Conservation (phyloP, 2,888 invertebrate genomes). For the Sinelater perroti region DNA sequence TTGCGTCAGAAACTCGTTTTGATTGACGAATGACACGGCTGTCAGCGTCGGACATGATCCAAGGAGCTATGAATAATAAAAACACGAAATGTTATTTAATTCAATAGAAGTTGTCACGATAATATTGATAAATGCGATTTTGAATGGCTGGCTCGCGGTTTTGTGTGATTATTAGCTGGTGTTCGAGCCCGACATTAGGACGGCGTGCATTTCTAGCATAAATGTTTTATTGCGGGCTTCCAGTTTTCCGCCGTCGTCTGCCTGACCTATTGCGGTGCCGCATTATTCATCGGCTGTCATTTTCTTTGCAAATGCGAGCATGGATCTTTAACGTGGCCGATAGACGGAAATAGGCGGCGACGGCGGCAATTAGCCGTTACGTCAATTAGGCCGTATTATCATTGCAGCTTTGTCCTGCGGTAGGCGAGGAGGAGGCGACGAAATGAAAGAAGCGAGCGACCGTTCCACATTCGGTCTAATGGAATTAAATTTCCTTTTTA, state of each 20-base stretch:
- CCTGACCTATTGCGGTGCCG: slow-evolving; percentile 3
- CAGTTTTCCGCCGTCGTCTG: neutral
- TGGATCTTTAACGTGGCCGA: too few species aligned
- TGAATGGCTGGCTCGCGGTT: slow-evolving; percentile 46
- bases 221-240: slow-evolving; percentile 17
- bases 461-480: too few species aligned
- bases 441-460: too few species aligned
- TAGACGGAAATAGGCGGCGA: too few species aligned
- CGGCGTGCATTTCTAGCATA: slow-evolving; percentile 16
- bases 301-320: slow-evolving; percentile 1
- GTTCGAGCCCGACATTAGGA: slow-evolving; percentile 22
- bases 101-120: slow-evolving; percentile 56
- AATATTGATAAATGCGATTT: slow-evolving; percentile 56
- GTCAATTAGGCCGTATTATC: too few species aligned
- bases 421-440: too few species aligned
- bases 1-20: slow-evolving; percentile 46
- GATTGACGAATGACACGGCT: slow-evolving; percentile 52
- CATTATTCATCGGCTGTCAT: slow-evolving; percentile 3
- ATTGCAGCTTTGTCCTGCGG: too few species aligned
- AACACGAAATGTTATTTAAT: slow-evolving; percentile 51
- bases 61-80: slow-evolving; percentile 46
- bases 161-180: slow-evolving; percentile 40
- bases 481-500: slow-evolving; percentile 8
- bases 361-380: too few species aligned
- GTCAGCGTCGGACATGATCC: slow-evolving; percentile 47